These are phyloP conservation scores for Pantelozetes paolii DNA, from an alignment of 2,888 invertebrate genomes.

Conservation along the genomic window DNA sequence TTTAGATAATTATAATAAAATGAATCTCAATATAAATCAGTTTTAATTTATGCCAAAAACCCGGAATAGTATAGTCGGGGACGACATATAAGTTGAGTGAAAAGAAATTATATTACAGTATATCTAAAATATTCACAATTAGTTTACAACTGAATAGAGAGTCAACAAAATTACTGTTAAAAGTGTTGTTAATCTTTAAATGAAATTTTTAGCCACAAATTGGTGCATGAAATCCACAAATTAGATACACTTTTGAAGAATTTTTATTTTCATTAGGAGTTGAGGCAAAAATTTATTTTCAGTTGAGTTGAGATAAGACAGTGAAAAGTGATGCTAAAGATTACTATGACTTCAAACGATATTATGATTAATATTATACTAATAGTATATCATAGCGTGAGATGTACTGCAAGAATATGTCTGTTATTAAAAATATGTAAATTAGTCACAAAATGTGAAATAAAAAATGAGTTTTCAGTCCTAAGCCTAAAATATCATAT, in stretches of 20 bases:
- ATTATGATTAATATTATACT: not conserved
- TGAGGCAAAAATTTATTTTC: constrained; percentile 1
- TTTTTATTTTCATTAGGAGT: not conserved
- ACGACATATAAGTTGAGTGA: too few species aligned
- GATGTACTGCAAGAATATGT: constrained; percentile 3
- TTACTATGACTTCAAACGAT: not conserved
- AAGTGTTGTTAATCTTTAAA: too few species aligned
- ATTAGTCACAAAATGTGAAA: constrained; percentile 24
- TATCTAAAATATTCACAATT: too few species aligned
- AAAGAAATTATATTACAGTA: too few species aligned
- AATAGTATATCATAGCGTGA: not conserved
- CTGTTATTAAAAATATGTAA: constrained; percentile 34
- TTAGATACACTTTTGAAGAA: not conserved
- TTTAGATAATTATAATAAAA: too few species aligned
- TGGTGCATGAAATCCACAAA: not conserved
- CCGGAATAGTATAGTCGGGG: too few species aligned
- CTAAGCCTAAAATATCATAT: not conserved
- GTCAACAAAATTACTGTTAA: not conserved
- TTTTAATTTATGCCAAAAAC: too few species aligned
- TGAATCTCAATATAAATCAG: too few species aligned
- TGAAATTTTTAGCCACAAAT: not conserved
- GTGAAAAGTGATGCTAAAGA: not conserved
- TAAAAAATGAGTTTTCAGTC: not conserved
- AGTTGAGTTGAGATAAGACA: not conserved
- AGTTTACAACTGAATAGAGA: too few species aligned